These are phyloP conservation scores for Heliothis subflexa DNA, from an alignment of 1,140 invertebrate species.

Conservation along the genomic window DNA sequence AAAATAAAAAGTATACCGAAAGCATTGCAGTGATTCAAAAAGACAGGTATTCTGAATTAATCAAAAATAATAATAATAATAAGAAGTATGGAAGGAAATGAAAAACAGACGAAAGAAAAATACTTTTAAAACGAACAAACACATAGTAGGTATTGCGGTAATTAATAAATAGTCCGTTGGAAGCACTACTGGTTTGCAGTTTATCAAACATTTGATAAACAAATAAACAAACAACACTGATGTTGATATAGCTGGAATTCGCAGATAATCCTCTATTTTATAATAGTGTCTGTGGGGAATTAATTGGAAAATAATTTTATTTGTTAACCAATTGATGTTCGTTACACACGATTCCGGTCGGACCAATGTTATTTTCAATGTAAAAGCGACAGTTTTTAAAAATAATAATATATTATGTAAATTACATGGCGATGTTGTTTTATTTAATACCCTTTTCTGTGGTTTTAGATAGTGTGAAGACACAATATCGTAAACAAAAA, in stretches of 20 bases:
- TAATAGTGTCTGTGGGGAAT: conserved; percentile 48
- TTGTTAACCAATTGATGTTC: conserved; percentile 63
- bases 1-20: background rate
- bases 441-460: conserved; percentile 47
- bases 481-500: too few relatives aligned
- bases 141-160: too few relatives aligned
- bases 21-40: background rate
- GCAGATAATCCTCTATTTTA: background rate
- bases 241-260: background rate
- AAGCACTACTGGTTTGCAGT: background rate
- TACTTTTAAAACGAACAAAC: too few relatives aligned
- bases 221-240: background rate
- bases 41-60: too few relatives aligned
- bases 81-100: too few relatives aligned
- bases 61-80: too few relatives aligned
- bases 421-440: conserved; percentile 68
- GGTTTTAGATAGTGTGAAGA: too few relatives aligned
- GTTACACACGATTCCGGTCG: conserved; percentile 70
- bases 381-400: conserved; percentile 78
- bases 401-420: conserved; percentile 83
- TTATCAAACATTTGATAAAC: background rate
- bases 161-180: too few relatives aligned
- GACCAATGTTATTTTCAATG: conserved; percentile 74
- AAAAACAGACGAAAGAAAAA: too few relatives aligned
- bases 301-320: conserved; percentile 47